Base-by-base conservation (phyloP, 1,140 invertebrate species). In the Pseudomyrmex gracilis region DNA sequence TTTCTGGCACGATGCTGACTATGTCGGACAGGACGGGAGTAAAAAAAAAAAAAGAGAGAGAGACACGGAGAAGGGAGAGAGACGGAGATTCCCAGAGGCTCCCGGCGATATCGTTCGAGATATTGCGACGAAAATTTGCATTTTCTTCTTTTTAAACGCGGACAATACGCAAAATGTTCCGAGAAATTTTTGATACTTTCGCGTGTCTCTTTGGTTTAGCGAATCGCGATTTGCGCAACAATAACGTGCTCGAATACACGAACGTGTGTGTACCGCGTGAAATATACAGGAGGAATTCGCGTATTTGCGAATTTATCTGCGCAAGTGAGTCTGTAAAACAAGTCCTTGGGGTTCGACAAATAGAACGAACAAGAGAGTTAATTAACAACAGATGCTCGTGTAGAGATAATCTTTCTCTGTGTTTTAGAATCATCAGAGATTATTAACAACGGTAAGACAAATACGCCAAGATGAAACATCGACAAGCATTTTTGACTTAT, bases 1-100 rank as follows among this genome's bases (percentile, higher is more conserved):
- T 84, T 68, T 71, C 51, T 70, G 61, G 73, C 22, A 47, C 73
- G 57, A 68, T 34, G 70, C 43, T 77, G 51, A 61, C 51, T 84
- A 70, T 51, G 61, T 78, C 58, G 61, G 73, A 77, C 51, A 58
- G 43, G 43, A 1, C 34, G 34, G 34, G 34, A 24, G 34, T 67
- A 58, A 57, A 34, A 55, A 77, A 78, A 58, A 57, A 34, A 55
- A 77, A 57, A 78, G 43, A 45, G 24, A 68, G 73, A 78, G 24
- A n/a, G n/a, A n/a, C n/a, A 51, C n/a, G 22, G 53, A 77, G 77
- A 34, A 17, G 17, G 8, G 12, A 12, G 70, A 70, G 9, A 1
- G 13, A 51, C n/a, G n/a, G 9, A 51, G 9, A 12, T 70, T 70
- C 22, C 51, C 53, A 34, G 34, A 34, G 51, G 47, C 60, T 64